Percentiles rank a stretch among this genome's conserved stretches.
phyloP scores from a whole-genome alignment of 2,113 vertebrate species.

The Scalopus aquaticus region DNA sequence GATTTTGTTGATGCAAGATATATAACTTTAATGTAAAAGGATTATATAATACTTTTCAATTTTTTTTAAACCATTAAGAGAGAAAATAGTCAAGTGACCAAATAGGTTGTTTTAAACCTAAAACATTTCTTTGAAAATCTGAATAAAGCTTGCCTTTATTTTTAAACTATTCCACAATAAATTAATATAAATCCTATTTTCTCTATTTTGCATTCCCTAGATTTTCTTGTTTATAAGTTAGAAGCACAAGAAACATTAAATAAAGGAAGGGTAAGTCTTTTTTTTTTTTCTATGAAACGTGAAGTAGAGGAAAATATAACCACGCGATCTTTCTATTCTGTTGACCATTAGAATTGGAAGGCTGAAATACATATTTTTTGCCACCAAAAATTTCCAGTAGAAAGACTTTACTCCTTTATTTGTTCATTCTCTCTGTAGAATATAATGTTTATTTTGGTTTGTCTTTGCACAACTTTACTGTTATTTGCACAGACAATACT shows the following conservation, averaged over 20 bases:
- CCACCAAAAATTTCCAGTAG: neutral
- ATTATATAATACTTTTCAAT: neutral
- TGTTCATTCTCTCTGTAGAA: neutral
- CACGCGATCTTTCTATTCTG: neutral
- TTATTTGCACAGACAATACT: neutral
- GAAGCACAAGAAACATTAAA: slow-evolving; percentile 97
- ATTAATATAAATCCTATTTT: neutral
- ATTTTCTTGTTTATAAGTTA: slow-evolving; percentile 97
- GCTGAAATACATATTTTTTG: neutral
- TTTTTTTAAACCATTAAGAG: neutral
- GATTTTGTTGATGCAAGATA: neutral
- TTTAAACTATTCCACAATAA: neutral
- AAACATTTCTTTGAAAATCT: neutral
- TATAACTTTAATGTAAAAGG: neutral
- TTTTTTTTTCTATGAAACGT: neutral
- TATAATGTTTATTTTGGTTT: neutral
- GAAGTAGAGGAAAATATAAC: neutral
- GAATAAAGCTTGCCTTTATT: neutral
- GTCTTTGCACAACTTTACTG: neutral
- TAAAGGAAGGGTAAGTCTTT: slow-evolving; percentile 95
- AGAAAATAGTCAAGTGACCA: neutral
- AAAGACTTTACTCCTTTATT: neutral
- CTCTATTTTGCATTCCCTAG: slow-evolving; percentile 83
- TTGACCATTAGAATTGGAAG: neutral
- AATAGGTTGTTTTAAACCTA: neutral